These are phyloP conservation scores for Ophthalmolycus amberensis DNA, from an alignment of 2,113 vertebrate genomes.

Conservation along the genomic window DNA sequence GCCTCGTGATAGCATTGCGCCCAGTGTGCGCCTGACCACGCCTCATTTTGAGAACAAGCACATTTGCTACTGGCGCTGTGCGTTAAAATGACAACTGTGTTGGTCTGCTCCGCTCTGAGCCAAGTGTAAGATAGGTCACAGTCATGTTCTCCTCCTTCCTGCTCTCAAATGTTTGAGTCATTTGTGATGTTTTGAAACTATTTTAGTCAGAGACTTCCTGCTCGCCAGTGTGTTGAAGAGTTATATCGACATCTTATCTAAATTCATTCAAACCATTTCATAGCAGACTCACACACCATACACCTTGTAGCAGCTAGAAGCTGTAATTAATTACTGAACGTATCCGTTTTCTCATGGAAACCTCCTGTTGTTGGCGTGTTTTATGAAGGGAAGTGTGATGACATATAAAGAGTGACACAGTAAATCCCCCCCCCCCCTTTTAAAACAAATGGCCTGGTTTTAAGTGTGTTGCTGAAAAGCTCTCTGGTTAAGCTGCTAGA, in stretches of 20 bases:
- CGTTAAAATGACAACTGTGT: no score
- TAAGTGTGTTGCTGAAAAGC: conserved; percentile 13
- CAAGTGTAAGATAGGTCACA: no score
- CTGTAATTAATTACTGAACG: no score
- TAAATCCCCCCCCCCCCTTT: neutral
- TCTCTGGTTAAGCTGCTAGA: conserved; percentile 11
- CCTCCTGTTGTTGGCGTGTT: no score
- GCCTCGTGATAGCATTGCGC: neutral
- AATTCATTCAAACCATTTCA: neutral
- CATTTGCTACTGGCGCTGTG: no score
- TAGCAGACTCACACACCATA: neutral
- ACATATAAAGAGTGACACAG: neutral
- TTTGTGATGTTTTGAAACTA: no score
- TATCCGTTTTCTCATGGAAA: neutral
- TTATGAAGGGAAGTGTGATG: neutral
- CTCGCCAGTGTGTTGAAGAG: neutral
- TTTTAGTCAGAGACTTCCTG: neutral
- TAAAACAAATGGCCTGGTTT: conserved; percentile 6
- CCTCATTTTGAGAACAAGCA: neutral
- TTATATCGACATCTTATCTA: neutral
- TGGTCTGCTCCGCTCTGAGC: no score
- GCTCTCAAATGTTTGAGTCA: no score
- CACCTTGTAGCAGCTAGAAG: neutral
- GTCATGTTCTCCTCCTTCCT: no score
- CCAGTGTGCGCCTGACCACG: neutral